These are phyloP conservation scores for Drosophila siamana DNA, from an alignment of 2,888 invertebrate species.

Conservation along the genomic window DNA sequence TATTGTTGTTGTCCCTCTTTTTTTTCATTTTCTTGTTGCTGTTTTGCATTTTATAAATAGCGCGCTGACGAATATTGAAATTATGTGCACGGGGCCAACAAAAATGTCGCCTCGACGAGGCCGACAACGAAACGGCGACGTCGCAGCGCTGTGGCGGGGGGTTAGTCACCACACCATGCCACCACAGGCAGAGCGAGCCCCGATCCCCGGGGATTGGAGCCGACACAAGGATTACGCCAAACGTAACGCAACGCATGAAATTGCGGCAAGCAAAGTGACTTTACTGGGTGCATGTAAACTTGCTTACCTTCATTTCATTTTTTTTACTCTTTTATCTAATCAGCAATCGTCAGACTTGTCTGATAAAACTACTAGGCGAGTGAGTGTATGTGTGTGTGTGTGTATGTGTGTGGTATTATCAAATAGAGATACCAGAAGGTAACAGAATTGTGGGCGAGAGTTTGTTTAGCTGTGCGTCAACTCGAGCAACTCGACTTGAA, in stretches of 20 bases:
- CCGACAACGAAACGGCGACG: slow-evolving; percentile 34
- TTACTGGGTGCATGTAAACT: slow-evolving; percentile 37
- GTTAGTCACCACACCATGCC: slow-evolving; percentile 42
- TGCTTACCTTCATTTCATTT: background rate
- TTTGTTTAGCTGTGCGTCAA: slow-evolving; percentile 73
- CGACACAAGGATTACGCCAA: slow-evolving; percentile 38
- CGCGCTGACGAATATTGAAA: slow-evolving; percentile 81
- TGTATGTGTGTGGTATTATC: slow-evolving; percentile 42
- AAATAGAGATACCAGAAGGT: slow-evolving; percentile 50
- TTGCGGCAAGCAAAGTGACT: background rate
- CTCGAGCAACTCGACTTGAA: slow-evolving; percentile 39
- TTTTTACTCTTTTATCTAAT: slow-evolving; percentile 46
- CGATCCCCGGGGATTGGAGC: slow-evolving; percentile 6
- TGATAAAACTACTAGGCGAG: slow-evolving; percentile 39
- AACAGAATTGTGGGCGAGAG: slow-evolving; percentile 37
- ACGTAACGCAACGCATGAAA: slow-evolving; percentile 2
- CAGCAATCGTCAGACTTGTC: slow-evolving; percentile 49
- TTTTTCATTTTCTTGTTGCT: slow-evolving; percentile 14
- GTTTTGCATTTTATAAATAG: slow-evolving; percentile 75
- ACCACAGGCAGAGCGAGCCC: background rate
- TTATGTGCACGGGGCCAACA: slow-evolving; percentile 79
- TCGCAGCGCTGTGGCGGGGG: slow-evolving; percentile 2
- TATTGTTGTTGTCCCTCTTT: slow-evolving; percentile 22
- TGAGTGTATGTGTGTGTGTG: too few relatives aligned
- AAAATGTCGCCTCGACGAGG: slow-evolving; percentile 79